Evolutionary conservation across 2,113 vertebrate genomes (phyloP).

Genomic region (Empidonax traillii): DNA sequence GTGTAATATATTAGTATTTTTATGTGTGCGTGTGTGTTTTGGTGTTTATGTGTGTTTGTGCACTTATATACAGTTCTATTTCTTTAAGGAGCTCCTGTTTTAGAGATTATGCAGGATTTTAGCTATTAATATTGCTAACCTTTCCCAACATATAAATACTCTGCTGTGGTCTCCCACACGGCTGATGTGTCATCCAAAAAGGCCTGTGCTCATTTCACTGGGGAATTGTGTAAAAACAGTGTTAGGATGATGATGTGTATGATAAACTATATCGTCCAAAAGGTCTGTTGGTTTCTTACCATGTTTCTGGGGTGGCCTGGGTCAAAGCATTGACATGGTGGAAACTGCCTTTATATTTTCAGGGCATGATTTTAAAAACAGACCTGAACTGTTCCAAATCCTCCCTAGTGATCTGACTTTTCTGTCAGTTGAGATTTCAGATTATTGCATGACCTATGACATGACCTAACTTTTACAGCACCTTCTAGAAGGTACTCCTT

Average conservation of each 20-base stretch:
- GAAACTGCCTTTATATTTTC: neutral
- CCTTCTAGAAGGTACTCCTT: neutral
- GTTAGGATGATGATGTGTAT: neutral
- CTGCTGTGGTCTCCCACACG: neutral
- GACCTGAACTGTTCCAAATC: neutral
- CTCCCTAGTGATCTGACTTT: neutral
- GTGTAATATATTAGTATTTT: neutral
- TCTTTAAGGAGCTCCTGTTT: neutral
- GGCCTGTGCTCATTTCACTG: neutral
- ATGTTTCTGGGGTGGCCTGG: neutral
- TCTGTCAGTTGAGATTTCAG: neutral
- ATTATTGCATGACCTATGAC: neutral
- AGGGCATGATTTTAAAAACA: neutral
- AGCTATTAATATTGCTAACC: neutral
- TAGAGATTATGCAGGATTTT: neutral
- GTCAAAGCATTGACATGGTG: neutral
- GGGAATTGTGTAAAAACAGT: neutral
- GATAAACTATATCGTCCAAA: neutral
- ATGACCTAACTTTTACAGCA: neutral
- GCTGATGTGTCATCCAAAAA: neutral
- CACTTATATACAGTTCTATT: neutral
- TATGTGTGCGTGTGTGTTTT: rapidly evolving
- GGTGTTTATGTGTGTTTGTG: neutral
- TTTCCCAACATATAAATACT: neutral
- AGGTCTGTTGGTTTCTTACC: neutral